phyloP scores from a whole-genome alignment of 2,113 vertebrate genomes.

The Gambusia holbrooki region DNA sequence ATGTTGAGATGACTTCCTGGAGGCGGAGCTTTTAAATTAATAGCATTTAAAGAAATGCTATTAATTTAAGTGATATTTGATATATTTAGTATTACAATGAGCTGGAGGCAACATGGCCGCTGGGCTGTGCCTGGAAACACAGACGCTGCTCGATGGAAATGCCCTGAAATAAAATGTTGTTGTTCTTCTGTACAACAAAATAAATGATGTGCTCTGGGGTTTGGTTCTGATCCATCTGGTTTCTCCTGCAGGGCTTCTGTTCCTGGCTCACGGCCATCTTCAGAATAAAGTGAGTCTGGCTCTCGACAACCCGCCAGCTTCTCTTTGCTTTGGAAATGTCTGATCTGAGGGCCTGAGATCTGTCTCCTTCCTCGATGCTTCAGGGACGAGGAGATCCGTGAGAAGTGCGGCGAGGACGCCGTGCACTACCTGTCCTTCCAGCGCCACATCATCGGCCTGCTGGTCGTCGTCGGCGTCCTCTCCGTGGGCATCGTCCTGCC shows the following conservation, averaged over 20 bases:
- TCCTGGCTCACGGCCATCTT: slow-evolving; percentile 99
- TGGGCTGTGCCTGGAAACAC: too few species aligned
- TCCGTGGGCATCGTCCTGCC: slow-evolving; percentile 95
- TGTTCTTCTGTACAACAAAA: too few species aligned
- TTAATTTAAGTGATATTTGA: too few species aligned
- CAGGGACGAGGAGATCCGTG: slow-evolving; percentile 96
- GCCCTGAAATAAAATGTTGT: too few species aligned
- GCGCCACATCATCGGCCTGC: slow-evolving; percentile 96
- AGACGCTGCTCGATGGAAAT: too few species aligned
- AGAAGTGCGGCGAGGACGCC: slow-evolving; percentile 94
- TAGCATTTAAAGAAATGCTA: too few species aligned
- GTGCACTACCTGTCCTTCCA: slow-evolving; percentile 99
- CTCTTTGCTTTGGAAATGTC: background rate
- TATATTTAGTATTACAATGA: too few species aligned
- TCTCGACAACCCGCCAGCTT: background rate
- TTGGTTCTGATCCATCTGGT: background rate
- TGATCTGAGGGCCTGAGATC: background rate
- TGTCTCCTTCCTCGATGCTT: background rate
- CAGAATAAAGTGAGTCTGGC: slow-evolving; percentile 95
- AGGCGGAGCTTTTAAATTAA: too few species aligned
- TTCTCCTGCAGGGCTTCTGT: slow-evolving; percentile 88
- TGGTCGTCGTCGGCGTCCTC: slow-evolving; percentile 92
- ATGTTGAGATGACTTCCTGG: too few species aligned
- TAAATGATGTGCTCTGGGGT: too few species aligned
- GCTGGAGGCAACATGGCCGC: too few species aligned